Conservation (phyloP, 1,140 invertebrate genomes). For the Vanessa tameamea region DNA sequence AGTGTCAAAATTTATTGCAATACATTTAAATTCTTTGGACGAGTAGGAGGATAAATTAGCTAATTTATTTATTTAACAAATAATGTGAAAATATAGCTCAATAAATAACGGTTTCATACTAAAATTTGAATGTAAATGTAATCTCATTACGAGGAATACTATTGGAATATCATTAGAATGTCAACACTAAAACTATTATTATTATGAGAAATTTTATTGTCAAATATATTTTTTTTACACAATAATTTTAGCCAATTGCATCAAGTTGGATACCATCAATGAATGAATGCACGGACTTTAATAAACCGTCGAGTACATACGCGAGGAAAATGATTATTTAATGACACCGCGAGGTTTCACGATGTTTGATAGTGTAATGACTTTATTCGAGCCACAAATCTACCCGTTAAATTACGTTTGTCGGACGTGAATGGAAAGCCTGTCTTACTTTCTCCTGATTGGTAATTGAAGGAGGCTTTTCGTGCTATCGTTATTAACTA, state of each 20-base stretch:
- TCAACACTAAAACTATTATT: not conserved
- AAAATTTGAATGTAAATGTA: too few species aligned
- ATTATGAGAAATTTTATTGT: not conserved
- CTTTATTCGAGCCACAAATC: conserved; percentile 46
- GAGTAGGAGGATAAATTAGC: conserved; percentile 5
- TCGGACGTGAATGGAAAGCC: conserved; percentile 28
- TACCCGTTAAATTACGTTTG: conserved; percentile 38
- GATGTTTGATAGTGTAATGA: conserved; percentile 48
- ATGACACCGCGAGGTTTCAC: conserved; percentile 39
- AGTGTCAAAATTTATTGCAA: conserved; percentile 19
- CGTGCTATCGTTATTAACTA: conserved; percentile 5
- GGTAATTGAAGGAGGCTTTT: conserved; percentile 9
- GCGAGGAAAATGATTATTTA: conserved; percentile 42
- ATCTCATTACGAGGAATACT: too few species aligned
- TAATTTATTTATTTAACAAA: conserved; percentile 7
- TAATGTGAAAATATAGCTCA: not conserved
- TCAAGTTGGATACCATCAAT: not conserved
- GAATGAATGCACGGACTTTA: not conserved
- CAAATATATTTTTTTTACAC: not conserved
- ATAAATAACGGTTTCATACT: not conserved
- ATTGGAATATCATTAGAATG: too few species aligned
- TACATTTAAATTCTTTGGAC: conserved; percentile 13
- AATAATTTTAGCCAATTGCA: not conserved
- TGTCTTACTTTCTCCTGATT: conserved; percentile 35
- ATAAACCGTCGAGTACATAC: conserved; percentile 13